Conservation (phyloP, 1,140 invertebrate genomes). For the Aphelenchoides besseyi region DNA sequence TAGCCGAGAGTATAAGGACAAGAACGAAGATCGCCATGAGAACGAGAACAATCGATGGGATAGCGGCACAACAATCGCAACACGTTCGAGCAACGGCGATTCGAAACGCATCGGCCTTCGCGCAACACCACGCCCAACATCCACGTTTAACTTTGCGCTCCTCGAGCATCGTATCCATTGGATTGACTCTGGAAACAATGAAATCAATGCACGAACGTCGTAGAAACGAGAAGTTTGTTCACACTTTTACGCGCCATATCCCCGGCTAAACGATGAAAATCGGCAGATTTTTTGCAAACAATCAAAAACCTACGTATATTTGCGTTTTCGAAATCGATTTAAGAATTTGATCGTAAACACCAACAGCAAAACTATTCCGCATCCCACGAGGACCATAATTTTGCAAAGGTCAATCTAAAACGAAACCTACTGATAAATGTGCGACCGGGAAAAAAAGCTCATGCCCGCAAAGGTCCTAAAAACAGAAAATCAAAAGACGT, state of each 20-base stretch:
- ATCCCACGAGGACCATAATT: neutral
- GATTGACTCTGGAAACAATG: neutral
- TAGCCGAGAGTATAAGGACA: slow-evolving; percentile 35
- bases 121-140: slow-evolving; percentile 18
- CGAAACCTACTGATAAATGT: neutral
- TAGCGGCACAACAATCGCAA: slow-evolving; percentile 36
- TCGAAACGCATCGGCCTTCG: slow-evolving; percentile 12
- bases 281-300: neutral
- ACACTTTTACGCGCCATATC: neutral
- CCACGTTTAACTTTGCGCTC: neutral
- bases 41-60: slow-evolving; percentile 43
- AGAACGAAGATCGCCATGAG: slow-evolving; percentile 34
- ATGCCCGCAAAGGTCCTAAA: neutral
- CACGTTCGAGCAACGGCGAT: slow-evolving; percentile 26
- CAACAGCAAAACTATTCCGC: neutral
- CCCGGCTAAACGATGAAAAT: neutral
- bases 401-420: neutral
- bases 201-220: neutral
- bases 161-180: neutral
- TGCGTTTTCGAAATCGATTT: neutral
- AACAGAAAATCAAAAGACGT: too few relatives aligned
- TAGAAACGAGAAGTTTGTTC: neutral
- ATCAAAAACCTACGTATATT: neutral
- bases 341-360: neutral
- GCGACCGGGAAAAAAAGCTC: neutral